These are phyloP conservation scores for Sebastes diaconus DNA, from an alignment of 2,797 vertebrate species.

Conservation along the genomic window DNA sequence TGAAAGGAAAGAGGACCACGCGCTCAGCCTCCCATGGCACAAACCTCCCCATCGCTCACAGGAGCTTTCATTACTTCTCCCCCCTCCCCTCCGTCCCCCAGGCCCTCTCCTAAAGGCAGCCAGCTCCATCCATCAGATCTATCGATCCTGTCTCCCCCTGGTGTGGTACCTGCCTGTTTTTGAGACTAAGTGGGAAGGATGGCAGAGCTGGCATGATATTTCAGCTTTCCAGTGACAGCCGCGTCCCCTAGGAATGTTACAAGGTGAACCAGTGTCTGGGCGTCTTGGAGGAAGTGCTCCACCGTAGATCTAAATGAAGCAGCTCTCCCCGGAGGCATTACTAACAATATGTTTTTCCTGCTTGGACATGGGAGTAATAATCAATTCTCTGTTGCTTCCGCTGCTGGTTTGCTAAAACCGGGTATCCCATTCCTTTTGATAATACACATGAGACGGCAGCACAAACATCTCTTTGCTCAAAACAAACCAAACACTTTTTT, in stretches of 20 bases:
- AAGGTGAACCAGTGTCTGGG: conserved; percentile 62
- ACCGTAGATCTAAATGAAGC: conserved; percentile 45
- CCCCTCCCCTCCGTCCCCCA: neutral
- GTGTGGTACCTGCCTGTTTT: conserved; percentile 71
- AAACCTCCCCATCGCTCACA: conserved; percentile 56
- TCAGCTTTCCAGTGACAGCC: conserved; percentile 66
- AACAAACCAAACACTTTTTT: neutral
- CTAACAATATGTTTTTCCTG: conserved; percentile 60
- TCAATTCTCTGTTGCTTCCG: conserved; percentile 34
- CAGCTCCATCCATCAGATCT: conserved; percentile 74
- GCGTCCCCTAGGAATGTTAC: conserved; percentile 47
- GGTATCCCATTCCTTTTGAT: conserved; percentile 3
- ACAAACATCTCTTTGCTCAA: conserved; percentile 10
- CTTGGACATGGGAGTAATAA: conserved; percentile 49
- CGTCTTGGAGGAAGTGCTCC: conserved; percentile 32
- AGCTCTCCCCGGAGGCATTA: conserved; percentile 50
- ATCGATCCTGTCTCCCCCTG: conserved; percentile 71
- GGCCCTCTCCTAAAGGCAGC: conserved; percentile 40
- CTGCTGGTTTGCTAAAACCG: conserved; percentile 15
- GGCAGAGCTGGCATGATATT: conserved; percentile 66
- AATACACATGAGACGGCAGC: neutral
- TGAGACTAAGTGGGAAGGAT: conserved; percentile 74
- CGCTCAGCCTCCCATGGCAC: conserved; percentile 28
- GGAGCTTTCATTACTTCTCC: conserved; percentile 64
- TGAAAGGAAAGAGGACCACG: conserved; percentile 20